A percentile compares a stretch with the other conserved stretches of the same genome.
phyloP scores from a whole-genome alignment of 2,113 vertebrate genomes.

The Ivindomyrus marchei region DNA sequence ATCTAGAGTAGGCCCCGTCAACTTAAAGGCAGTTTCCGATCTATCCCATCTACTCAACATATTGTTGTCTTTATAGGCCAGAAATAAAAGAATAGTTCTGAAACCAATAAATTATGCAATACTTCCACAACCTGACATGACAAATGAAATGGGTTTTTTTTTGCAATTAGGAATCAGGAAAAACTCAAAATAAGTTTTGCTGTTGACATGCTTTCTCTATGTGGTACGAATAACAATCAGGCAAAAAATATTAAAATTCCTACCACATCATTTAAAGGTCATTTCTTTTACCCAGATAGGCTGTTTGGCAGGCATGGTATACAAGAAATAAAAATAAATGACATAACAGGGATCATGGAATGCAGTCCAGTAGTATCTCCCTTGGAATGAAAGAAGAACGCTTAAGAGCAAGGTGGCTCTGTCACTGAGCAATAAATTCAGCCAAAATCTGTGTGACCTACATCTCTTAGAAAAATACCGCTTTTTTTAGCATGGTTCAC shows the following conservation, averaged over 20 bases:
- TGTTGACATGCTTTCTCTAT: conserved; percentile 51
- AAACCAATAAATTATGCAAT: conserved; percentile 53
- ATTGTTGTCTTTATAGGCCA: neutral
- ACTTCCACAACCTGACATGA: conserved; percentile 47
- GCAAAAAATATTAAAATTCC: conserved; percentile 57
- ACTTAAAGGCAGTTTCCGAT: conserved; percentile 13
- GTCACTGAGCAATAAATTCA: conserved; percentile 29
- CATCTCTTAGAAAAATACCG: conserved; percentile 11
- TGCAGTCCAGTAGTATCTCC: conserved; percentile 25
- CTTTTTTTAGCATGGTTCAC: conserved; percentile 3
- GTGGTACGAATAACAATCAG: conserved; percentile 53
- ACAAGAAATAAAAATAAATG: conserved; percentile 52
- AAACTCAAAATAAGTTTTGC: conserved; percentile 43
- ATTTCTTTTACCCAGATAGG: conserved; percentile 61
- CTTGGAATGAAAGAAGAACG: conserved; percentile 15
- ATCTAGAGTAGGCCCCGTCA: neutral
- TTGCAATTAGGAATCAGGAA: conserved; percentile 50
- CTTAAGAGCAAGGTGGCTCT: conserved; percentile 25
- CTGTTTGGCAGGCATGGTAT: conserved; percentile 52
- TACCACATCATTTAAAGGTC: conserved; percentile 56
- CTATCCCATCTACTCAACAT: neutral
- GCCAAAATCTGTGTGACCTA: conserved; percentile 24
- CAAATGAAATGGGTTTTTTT: conserved; percentile 18
- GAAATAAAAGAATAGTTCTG: conserved; percentile 24
- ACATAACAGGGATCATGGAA: conserved; percentile 47